Percentiles rank a stretch among this genome's conserved stretches.
Evolutionary conservation across 2,888 invertebrate species (phyloP).

Genomic region (Eupithecia vulgata): DNA sequence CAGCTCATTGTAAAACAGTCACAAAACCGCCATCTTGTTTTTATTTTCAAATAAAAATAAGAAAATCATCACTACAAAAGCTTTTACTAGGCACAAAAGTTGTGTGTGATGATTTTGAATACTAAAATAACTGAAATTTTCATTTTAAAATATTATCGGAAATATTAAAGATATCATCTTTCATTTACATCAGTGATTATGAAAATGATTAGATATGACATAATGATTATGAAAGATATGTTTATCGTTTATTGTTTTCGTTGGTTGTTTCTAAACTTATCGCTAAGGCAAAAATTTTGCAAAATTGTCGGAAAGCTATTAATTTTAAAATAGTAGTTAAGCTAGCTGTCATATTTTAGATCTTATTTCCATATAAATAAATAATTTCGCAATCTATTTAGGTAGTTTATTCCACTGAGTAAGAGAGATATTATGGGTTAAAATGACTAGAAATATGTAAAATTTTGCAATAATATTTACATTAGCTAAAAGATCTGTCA

Average conservation of each 20-base stretch:
- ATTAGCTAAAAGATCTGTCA: slow-evolving; percentile 30
- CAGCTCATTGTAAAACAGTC: slow-evolving; percentile 6
- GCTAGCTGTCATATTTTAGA: neutral
- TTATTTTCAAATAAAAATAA: neutral
- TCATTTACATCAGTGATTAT: neutral
- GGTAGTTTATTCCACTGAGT: neutral
- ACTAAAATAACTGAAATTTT: neutral
- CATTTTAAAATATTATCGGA: neutral
- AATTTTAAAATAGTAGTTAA: neutral
- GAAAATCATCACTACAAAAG: neutral
- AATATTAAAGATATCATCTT: neutral
- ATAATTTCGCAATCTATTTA: neutral
- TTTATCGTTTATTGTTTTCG: neutral
- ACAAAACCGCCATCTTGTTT: neutral
- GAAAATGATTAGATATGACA: neutral
- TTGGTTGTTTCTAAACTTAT: neutral
- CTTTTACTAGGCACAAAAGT: neutral
- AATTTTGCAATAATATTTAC: slow-evolving; percentile 32
- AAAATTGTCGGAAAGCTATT: neutral
- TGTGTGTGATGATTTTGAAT: neutral
- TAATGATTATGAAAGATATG: neutral
- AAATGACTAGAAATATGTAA: slow-evolving; percentile 33
- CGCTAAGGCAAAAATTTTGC: slow-evolving; percentile 7
- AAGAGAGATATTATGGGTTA: neutral
- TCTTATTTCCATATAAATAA: neutral